Conservation (phyloP, 2,797 vertebrate species). For the Betta splendens region DNA sequence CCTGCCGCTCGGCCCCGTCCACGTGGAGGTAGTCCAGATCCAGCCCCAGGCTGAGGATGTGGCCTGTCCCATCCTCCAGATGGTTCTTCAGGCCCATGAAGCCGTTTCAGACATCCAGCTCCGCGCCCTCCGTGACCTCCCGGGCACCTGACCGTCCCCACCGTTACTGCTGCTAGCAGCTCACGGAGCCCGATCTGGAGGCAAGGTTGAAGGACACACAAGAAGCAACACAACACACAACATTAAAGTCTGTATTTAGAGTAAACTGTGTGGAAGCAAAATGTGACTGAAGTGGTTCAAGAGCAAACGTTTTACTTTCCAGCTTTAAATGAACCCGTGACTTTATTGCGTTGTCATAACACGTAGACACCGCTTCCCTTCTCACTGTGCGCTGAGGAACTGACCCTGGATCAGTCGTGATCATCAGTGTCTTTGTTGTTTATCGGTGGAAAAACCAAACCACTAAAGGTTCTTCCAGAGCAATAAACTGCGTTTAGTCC, state of each 20-base stretch:
- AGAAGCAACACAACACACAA: background rate
- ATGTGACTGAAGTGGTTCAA: too few species aligned
- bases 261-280: too few species aligned
- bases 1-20: conserved; percentile 84
- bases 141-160: conserved; percentile 78
- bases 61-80: conserved; percentile 86
- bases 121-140: conserved; percentile 81
- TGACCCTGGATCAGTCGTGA: too few species aligned
- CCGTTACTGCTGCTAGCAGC: conserved; percentile 71
- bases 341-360: conserved; percentile 6
- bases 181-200: conserved; percentile 23
- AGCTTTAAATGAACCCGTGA: too few species aligned
- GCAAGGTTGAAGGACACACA: conserved; percentile 35
- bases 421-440: conserved; percentile 26
- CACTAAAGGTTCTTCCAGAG: conserved; percentile 43
- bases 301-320: too few species aligned
- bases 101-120: conserved; percentile 89
- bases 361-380: conserved; percentile 7
- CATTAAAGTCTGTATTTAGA: too few species aligned
- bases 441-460: conserved; percentile 55
- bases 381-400: too few species aligned
- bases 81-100: conserved; percentile 99
- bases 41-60: conserved; percentile 84
- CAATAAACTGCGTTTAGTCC: background rate
- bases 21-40: conserved; percentile 91